phyloP scores from a whole-genome alignment of 2,113 vertebrate species.

The Plecturocebus donacophilus region DNA sequence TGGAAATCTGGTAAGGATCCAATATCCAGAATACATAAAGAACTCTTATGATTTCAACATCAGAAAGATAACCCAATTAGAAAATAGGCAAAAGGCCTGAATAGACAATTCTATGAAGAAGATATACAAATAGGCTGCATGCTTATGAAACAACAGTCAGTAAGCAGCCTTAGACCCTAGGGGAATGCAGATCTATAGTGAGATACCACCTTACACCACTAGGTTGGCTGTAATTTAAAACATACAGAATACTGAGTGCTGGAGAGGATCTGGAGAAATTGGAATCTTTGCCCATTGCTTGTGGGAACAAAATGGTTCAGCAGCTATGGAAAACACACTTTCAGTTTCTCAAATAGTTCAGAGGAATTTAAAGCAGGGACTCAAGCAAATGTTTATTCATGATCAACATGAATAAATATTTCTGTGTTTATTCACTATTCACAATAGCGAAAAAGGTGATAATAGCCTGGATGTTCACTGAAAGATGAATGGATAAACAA shows the following conservation, averaged over 20 bases:
- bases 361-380: neutral
- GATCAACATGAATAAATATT: neutral
- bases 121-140: neutral
- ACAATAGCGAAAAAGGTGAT: too few species aligned
- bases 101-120: neutral
- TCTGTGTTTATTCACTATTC: too few species aligned
- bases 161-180: neutral
- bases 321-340: neutral
- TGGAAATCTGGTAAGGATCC: neutral
- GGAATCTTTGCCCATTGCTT: neutral
- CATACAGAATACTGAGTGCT: neutral
- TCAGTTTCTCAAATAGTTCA: neutral
- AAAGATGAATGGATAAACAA: neutral
- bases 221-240: neutral
- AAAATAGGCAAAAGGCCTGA: neutral
- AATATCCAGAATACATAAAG: neutral
- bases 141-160: neutral
- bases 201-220: too few species aligned
- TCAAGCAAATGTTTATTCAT: neutral
- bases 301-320: neutral
- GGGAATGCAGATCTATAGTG: neutral
- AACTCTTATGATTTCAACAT: neutral
- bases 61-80: neutral
- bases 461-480: rapidly evolving
- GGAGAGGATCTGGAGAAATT: neutral